phyloP scores from a whole-genome alignment of 92 coral and sea anemone genomes.

The Siderastrea siderea region DNA sequence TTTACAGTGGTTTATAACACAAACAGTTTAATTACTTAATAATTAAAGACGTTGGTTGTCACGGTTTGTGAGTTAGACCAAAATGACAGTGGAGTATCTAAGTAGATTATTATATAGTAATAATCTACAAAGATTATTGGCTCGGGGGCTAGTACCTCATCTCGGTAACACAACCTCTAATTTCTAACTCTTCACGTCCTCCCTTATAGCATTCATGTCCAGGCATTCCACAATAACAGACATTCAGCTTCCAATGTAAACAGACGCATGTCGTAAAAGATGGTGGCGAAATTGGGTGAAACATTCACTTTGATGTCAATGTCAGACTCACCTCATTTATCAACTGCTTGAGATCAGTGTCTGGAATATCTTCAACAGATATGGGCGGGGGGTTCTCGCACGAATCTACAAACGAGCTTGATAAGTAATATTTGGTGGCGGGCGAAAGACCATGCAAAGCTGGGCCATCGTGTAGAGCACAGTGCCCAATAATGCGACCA shows the following conservation, averaged over 20 bases:
- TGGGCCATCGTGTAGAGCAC: slow-evolving; percentile 68
- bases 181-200: neutral
- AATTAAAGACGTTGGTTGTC: neutral
- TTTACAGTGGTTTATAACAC: neutral
- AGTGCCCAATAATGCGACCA: slow-evolving; percentile 69
- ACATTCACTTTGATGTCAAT: slow-evolving; percentile 5
- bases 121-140: no score
- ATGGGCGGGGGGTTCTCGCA: slow-evolving; percentile 57
- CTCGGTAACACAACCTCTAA: neutral
- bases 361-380: slow-evolving; percentile 69
- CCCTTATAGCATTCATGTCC: neutral
- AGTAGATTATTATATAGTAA: neutral
- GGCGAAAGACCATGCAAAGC: slow-evolving; percentile 64
- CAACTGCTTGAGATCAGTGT: slow-evolving; percentile 58
- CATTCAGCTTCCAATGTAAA: neutral
- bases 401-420: slow-evolving; percentile 18
- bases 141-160: neutral
- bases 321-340: slow-evolving; percentile 56
- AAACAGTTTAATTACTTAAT: slow-evolving; percentile 1
- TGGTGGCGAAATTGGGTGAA: slow-evolving; percentile 8
- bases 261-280: neutral
- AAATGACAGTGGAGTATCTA: slow-evolving; percentile 17
- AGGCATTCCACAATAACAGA: neutral
- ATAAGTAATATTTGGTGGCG: slow-evolving; percentile 60
- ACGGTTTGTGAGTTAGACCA: slow-evolving; percentile 15